Evolutionary conservation across 1,140 invertebrate genomes (phyloP).

Genomic region (Nylanderia fulva): DNA sequence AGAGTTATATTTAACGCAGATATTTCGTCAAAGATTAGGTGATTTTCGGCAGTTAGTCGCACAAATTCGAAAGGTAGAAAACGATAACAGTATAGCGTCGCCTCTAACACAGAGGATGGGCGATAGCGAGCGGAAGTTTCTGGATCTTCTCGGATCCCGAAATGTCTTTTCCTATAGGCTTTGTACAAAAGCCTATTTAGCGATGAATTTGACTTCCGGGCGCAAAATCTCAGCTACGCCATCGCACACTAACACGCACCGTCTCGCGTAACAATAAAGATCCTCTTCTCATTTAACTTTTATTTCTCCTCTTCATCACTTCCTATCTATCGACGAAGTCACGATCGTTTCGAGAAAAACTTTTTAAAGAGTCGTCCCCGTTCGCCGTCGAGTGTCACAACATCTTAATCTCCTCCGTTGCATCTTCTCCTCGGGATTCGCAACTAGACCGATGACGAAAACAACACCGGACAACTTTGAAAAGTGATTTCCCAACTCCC

Average conservation of each 20-base stretch:
- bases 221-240: conserved; percentile 1
- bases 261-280: conserved; percentile 19
- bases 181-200: not conserved
- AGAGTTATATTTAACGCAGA: conserved; percentile 59
- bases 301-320: conserved; percentile 1
- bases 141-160: not conserved
- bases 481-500: not conserved
- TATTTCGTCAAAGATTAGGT: conserved; percentile 51
- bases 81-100: conserved; percentile 51
- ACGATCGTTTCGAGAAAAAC: conserved; percentile 10
- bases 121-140: conserved; percentile 26
- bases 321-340: conserved; percentile 32
- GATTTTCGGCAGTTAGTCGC: conserved; percentile 72
- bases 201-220: not conserved
- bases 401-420: not conserved
- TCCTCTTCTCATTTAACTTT: not conserved
- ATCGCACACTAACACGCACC: conserved; percentile 31
- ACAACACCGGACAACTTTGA: too few relatives aligned
- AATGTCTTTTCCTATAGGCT: not conserved
- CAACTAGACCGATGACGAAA: not conserved
- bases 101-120: not conserved
- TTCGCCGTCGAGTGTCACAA: not conserved
- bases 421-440: not conserved
- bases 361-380: conserved; percentile 16
- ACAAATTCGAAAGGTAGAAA: conserved; percentile 64